Evolutionary conservation across 2,797 vertebrate species (phyloP).

Genomic region (Neomorphus geoffroyi): DNA sequence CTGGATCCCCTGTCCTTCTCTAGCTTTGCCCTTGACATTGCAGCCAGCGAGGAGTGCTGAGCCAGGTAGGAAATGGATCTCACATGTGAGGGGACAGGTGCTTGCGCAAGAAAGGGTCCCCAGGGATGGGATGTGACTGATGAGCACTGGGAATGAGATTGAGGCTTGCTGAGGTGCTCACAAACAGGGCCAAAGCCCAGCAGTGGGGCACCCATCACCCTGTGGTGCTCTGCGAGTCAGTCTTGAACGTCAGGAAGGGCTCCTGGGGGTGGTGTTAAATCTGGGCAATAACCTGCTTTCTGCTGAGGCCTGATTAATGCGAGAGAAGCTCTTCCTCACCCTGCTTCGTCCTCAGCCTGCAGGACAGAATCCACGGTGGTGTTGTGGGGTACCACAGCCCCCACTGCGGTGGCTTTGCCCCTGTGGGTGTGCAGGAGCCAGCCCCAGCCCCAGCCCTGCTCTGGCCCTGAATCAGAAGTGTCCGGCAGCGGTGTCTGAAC

Average conservation of each 20-base stretch:
- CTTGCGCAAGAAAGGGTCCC: neutral
- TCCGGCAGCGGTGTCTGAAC: neutral
- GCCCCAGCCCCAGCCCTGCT: neutral
- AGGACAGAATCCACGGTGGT: neutral
- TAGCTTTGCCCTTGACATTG: neutral
- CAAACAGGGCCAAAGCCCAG: neutral
- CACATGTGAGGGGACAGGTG: neutral
- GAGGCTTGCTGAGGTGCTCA: neutral
- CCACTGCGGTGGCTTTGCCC: accelerated
- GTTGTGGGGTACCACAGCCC: neutral
- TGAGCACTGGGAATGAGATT: neutral
- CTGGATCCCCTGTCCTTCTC: neutral
- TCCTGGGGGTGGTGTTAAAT: neutral
- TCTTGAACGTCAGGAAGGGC: neutral
- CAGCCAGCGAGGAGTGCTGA: accelerated
- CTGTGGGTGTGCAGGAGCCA: neutral
- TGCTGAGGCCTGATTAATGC: neutral
- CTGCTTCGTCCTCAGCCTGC: neutral
- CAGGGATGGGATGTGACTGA: neutral
- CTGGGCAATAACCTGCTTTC: neutral
- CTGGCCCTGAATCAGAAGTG: neutral
- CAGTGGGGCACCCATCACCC: neutral
- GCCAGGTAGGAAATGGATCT: neutral
- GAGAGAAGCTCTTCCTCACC: neutral
- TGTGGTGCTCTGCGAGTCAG: neutral